phyloP scores from a whole-genome alignment of 2,888 invertebrate species.

The Eubasilissa splendida region DNA sequence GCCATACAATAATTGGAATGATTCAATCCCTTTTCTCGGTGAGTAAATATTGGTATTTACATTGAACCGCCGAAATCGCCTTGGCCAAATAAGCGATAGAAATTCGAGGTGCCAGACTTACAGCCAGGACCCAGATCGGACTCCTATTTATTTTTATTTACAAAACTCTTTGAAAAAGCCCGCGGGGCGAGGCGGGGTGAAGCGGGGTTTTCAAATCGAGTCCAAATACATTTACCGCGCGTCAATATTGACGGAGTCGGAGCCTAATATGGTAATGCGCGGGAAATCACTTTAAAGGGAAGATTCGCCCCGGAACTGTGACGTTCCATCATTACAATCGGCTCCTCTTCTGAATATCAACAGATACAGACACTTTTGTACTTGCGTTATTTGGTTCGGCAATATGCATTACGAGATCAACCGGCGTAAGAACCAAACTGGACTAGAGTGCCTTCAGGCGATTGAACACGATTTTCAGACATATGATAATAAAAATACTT shows the following conservation, averaged over 20 bases:
- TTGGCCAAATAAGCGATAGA: conserved; percentile 21
- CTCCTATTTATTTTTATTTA: conserved; percentile 35
- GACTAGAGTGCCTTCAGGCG: too few relatives aligned
- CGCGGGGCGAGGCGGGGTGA: too few relatives aligned
- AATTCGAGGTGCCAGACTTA: conserved; percentile 16
- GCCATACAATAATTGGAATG: conserved; percentile 11
- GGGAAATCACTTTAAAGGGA: too few relatives aligned
- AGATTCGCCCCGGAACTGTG: too few relatives aligned
- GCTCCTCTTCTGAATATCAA: too few relatives aligned
- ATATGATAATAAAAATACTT: too few relatives aligned
- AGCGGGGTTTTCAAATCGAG: conserved; percentile 39
- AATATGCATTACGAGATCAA: too few relatives aligned
- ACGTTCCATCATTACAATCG: too few relatives aligned
- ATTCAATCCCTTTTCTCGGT: conserved; percentile 12
- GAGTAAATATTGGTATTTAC: conserved; percentile 29
- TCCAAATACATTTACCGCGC: conserved; percentile 43
- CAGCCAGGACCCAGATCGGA: background rate
- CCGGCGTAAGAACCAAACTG: too few relatives aligned
- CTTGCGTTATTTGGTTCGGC: too few relatives aligned
- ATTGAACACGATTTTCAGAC: too few relatives aligned
- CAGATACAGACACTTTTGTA: too few relatives aligned
- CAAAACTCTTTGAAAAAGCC: conserved; percentile 24
- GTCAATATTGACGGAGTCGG: conserved; percentile 41
- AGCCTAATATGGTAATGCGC: background rate
- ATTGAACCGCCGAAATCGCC: conserved; percentile 8